A percentile compares a stretch with the other conserved stretches of the same genome.
Conservation (phyloP, 2,797 vertebrate genomes). For the Peromyscus nudipes region DNA sequence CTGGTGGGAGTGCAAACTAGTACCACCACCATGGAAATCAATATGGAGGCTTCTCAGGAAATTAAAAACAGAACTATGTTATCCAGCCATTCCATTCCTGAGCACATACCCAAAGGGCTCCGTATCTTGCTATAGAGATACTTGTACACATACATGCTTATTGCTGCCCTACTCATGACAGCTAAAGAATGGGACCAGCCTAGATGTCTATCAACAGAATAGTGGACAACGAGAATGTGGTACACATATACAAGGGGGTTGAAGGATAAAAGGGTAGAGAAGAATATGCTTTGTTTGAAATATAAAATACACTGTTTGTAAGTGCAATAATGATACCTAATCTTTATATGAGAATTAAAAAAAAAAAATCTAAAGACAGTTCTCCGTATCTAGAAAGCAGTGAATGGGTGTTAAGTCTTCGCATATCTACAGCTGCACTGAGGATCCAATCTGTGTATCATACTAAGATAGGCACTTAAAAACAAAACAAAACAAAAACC, state of each 20-base stretch:
- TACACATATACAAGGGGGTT: neutral
- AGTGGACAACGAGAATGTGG: neutral
- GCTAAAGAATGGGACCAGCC: neutral
- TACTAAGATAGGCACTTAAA: conserved; percentile 1
- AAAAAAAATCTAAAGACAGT: neutral
- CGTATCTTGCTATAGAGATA: neutral
- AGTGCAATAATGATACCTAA: neutral
- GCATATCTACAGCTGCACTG: conserved; percentile 9
- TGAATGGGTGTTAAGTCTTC: conserved; percentile 1
- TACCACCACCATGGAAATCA: no score
- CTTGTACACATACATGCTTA: no score
- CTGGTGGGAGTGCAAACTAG: neutral
- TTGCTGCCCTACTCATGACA: neutral
- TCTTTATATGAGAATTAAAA: neutral
- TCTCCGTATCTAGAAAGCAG: neutral
- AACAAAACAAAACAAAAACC: neutral
- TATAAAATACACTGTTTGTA: neutral
- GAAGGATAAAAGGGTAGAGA: neutral
- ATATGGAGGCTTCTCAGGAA: neutral
- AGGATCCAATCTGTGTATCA: neutral
- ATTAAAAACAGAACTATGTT: neutral
- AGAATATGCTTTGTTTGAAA: neutral
- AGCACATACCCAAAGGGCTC: neutral
- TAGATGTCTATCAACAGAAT: neutral
- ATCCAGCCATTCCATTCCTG: neutral